Evolutionary conservation across 1,140 invertebrate genomes (phyloP), one percentile per base, ranked within the genome.

Genomic region (Zaprionus davidi): DNA sequence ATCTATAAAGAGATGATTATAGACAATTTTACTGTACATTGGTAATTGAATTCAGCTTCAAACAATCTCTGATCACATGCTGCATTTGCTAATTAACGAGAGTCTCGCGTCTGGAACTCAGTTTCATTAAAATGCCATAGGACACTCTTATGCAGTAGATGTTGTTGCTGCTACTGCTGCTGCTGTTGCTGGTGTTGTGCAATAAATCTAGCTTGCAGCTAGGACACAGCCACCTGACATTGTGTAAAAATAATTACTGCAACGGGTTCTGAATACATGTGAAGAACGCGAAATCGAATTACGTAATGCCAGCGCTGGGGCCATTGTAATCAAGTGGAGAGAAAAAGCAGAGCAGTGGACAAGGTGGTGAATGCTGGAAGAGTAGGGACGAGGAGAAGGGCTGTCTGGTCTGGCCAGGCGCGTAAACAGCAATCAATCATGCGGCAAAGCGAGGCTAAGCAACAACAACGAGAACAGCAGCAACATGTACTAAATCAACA

Each of bases 401-500:
- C 7, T 31, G 5, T 11, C 12, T 46, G 11, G 65, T 60, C 15
- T 44, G 66, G 41, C 49, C 63, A 64, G 71, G 36, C 60, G 72
- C 76, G 79, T 86, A 86, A 82, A 86, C 83, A 86, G 55, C 82
- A 86, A 86, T 86, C 83, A 86, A 86, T 86, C 82, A 82, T 80
- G 67, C 7, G 55, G 53, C 22, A 44, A 24, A 67, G 59, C 57
- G 62, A 51, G 15, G 46, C 59, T 57, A 74, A 68, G 49, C 31
- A 46, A 58, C 41, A 71, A 55, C 11, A 78, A 46, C 36, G 46
- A 38, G 13, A 38, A 38, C 36, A 38, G 59, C 49, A 41, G 31
- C 64, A 53, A 65, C 41, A 67, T 31, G 31, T 49, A 20, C 15
- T 57, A 53, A 55, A 62, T 57, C 66, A 70, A 59, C 51, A 60